Evolutionary conservation across 2,888 invertebrate genomes (phyloP).

Genomic region (Tipula unca): DNA sequence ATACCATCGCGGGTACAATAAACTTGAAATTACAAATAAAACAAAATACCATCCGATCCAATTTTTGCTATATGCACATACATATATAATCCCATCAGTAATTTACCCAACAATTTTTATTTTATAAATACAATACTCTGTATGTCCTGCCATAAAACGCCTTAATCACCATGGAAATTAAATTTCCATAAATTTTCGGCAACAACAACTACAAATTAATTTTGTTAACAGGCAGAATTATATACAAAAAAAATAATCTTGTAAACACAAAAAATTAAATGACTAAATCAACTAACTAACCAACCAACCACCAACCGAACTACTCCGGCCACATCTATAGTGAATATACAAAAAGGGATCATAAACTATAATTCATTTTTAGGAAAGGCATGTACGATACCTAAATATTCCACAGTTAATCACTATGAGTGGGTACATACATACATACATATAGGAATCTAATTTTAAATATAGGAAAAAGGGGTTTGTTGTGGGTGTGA

Average conservation of each 20-base stretch:
- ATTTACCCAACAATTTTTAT: background rate
- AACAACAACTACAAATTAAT: background rate
- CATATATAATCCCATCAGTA: background rate
- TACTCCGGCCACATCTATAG: background rate
- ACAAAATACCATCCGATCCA: background rate
- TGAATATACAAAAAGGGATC: background rate
- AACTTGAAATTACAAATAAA: background rate
- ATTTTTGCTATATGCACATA: background rate
- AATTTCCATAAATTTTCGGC: background rate
- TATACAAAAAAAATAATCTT: background rate
- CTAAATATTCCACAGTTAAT: background rate
- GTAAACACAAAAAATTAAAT: background rate
- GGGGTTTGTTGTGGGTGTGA: background rate
- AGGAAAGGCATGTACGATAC: background rate
- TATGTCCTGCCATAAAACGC: background rate
- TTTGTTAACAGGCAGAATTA: background rate
- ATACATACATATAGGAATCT: background rate
- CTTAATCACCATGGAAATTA: background rate
- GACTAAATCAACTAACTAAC: background rate
- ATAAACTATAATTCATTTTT: constrained; percentile 9
- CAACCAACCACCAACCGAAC: background rate
- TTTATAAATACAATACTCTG: background rate
- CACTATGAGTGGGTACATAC: background rate
- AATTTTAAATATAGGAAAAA: background rate
- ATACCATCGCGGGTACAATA: background rate